Evolutionary conservation across 2,113 vertebrate species (phyloP).

Genomic region (Panurus biarmicus): DNA sequence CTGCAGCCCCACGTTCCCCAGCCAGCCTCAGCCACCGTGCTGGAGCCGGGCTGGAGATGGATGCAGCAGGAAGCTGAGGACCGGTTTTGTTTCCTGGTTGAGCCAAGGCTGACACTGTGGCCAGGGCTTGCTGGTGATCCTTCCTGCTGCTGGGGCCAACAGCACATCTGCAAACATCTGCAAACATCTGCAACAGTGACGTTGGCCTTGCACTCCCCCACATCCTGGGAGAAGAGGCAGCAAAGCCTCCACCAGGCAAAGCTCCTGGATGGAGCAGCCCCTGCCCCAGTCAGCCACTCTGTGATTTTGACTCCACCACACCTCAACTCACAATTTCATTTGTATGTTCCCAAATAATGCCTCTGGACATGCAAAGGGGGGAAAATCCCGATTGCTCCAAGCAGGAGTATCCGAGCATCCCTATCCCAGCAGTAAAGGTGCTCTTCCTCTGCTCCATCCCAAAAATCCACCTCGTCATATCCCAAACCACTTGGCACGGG

Average conservation of each 20-base stretch:
- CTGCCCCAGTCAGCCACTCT: accelerated
- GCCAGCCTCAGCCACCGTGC: accelerated
- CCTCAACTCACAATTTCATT: not conserved
- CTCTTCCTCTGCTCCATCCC: not conserved
- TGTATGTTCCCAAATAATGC: accelerated
- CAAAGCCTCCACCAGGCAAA: not conserved
- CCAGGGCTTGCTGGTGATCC: accelerated
- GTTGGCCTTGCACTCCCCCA: not conserved
- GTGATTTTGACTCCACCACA: not conserved
- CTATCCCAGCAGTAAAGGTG: not conserved
- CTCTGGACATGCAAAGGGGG: not conserved
- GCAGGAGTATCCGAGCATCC: not conserved
- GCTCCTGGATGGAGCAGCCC: accelerated
- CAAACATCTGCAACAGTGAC: not conserved
- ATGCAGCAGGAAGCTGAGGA: not conserved
- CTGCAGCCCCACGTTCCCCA: not conserved
- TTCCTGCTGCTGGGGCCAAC: not conserved
- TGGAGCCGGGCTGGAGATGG: accelerated
- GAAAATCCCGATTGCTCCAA: accelerated
- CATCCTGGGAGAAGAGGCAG: not conserved
- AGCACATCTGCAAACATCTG: slow-evolving; percentile 29
- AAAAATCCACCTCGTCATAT: not conserved
- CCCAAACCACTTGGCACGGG: not conserved
- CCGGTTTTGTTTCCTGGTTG: not conserved
- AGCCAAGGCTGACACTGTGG: accelerated